A percentile compares a stretch with the other conserved stretches of the same genome.
Conservation (phyloP, 2,888 invertebrate species). For the Catonia carolina region DNA sequence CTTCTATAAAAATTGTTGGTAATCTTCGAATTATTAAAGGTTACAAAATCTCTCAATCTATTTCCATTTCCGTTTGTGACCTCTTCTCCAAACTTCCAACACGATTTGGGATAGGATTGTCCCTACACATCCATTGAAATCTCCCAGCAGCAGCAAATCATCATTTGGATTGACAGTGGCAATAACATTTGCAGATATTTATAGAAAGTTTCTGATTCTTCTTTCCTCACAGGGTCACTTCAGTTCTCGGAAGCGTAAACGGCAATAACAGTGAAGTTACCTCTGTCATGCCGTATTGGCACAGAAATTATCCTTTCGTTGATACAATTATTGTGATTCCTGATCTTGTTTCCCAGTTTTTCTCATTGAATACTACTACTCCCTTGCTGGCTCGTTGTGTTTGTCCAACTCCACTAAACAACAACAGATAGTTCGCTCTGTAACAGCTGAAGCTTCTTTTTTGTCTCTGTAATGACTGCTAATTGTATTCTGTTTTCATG, state of each 20-base stretch:
- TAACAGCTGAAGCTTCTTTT: too few relatives aligned
- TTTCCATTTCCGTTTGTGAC: background rate
- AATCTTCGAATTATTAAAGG: background rate
- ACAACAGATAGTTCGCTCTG: background rate
- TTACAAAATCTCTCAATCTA: background rate
- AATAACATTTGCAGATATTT: background rate
- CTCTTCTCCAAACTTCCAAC: background rate
- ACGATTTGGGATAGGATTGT: background rate
- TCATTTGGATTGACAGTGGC: background rate
- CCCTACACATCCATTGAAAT: too few relatives aligned
- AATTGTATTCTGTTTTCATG: background rate
- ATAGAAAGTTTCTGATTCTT: too few relatives aligned
- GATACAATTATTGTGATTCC: background rate
- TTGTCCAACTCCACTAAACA: background rate
- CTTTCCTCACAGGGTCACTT: background rate
- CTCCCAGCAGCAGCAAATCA: too few relatives aligned
- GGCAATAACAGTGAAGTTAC: background rate
- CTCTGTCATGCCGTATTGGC: background rate
- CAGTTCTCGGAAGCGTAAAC: background rate
- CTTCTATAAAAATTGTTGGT: background rate
- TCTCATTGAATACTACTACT: background rate
- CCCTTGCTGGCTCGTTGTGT: background rate
- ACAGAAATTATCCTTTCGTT: background rate
- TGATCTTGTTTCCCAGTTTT: background rate
- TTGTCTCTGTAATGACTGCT: background rate